These are phyloP conservation scores for Pediacus dermestoides DNA, from an alignment of 2,888 invertebrate species.

Conservation along the genomic window DNA sequence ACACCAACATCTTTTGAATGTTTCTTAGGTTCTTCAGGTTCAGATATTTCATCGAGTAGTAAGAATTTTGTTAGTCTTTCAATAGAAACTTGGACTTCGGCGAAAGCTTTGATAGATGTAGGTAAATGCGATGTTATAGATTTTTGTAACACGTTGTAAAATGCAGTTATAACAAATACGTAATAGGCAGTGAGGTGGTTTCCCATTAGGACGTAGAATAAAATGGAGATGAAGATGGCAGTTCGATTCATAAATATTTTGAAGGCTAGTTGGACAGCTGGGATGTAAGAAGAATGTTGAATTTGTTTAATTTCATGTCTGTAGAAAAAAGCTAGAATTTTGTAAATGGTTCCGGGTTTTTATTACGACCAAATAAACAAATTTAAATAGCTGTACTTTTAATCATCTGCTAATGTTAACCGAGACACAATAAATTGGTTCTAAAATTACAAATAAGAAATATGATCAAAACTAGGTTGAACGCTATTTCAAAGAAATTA, in stretches of 20 bases:
- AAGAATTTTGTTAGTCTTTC: no score
- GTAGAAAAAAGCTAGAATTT: conserved; percentile 26
- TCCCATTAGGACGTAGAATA: conserved; percentile 69
- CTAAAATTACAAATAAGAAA: no score
- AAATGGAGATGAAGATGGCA: conserved; percentile 76
- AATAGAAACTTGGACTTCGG: no score
- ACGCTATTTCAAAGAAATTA: no score
- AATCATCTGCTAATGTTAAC: no score
- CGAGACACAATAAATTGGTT: no score
- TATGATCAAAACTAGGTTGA: no score
- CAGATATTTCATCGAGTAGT: no score
- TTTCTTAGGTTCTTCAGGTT: conserved; percentile 53
- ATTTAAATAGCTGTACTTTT: no score
- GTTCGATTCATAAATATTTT: conserved; percentile 78
- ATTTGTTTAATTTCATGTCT: conserved; percentile 68
- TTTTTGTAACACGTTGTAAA: conserved; percentile 67
- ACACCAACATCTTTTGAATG: conserved; percentile 45
- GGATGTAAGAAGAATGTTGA: conserved; percentile 60
- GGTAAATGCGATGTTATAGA: conserved; percentile 63
- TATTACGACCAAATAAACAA: no score
- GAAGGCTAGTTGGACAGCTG: conserved; percentile 60
- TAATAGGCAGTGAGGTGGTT: conserved; percentile 55
- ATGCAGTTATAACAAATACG: conserved; percentile 71
- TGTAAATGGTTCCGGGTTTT: background rate
- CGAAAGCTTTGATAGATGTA: conserved; percentile 62